These are phyloP conservation scores for Melinopterus prodromus DNA, from an alignment of 2,888 invertebrate species.

Conservation along the genomic window DNA sequence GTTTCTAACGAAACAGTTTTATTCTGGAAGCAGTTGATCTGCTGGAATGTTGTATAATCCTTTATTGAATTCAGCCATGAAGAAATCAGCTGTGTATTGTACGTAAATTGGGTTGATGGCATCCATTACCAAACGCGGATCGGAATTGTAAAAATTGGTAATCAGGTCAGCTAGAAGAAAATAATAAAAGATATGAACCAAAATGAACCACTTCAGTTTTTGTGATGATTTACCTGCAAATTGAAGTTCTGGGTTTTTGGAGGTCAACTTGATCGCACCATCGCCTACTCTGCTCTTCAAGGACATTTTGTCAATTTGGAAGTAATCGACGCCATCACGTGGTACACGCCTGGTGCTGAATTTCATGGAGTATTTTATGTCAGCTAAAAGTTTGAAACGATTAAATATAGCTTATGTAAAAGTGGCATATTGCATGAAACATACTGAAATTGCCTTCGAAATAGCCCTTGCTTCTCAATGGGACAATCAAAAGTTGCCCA, in stretches of 20 bases:
- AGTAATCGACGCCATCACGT: constrained; percentile 68
- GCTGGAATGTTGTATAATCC: constrained; percentile 67
- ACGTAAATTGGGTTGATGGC: constrained; percentile 75
- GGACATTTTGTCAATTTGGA: constrained; percentile 68
- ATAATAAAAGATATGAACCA: too few relatives aligned
- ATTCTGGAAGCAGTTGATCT: constrained; percentile 65
- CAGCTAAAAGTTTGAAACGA: constrained; percentile 58
- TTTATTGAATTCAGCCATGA: constrained; percentile 68
- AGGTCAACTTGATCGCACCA: constrained; percentile 66
- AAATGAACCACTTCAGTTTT: too few relatives aligned
- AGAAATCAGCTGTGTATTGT: constrained; percentile 70
- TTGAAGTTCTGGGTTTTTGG: constrained; percentile 66
- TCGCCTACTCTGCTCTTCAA: constrained; percentile 69
- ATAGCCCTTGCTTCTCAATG: constrained; percentile 62
- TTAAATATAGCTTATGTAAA: not conserved
- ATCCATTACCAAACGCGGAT: constrained; percentile 71
- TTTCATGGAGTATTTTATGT: constrained; percentile 67
- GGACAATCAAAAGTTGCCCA: constrained; percentile 63
- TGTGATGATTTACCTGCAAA: constrained; percentile 67
- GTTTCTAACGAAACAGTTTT: constrained; percentile 35
- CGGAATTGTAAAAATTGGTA: constrained; percentile 75
- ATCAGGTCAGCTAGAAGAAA: constrained; percentile 68
- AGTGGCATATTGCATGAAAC: constrained; percentile 46
- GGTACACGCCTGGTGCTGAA: constrained; percentile 66
- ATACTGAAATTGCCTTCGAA: constrained; percentile 67